Evolutionary conservation across 2,888 invertebrate genomes (phyloP).

Genomic region (Nasonia oneida): DNA sequence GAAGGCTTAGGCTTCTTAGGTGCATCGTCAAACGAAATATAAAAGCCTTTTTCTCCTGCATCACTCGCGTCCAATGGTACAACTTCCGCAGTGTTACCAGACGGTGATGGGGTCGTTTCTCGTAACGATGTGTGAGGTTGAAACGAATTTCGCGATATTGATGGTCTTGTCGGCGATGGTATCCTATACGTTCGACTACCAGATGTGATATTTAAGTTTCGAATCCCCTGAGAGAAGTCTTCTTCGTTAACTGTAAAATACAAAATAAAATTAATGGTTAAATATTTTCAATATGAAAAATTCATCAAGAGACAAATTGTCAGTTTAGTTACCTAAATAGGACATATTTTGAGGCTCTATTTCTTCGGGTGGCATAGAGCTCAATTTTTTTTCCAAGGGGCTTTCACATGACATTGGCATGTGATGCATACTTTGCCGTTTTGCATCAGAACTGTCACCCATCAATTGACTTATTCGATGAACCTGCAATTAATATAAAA

Average conservation of each 20-base stretch:
- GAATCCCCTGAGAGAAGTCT: constrained; percentile 83
- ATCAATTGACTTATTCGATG: constrained; percentile 79
- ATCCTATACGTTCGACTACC: constrained; percentile 94
- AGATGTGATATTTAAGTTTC: constrained; percentile 91
- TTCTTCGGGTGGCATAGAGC: constrained; percentile 61
- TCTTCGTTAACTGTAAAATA: constrained; percentile 73
- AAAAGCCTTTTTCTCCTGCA: constrained; percentile 89
- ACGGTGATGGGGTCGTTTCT: constrained; percentile 78
- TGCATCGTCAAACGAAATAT: constrained; percentile 95
- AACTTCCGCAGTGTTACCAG: constrained; percentile 76
- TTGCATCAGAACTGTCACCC: constrained; percentile 76
- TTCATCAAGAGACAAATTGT: neutral
- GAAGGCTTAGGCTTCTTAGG: constrained; percentile 94
- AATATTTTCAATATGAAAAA: neutral
- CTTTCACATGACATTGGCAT: constrained; percentile 75
- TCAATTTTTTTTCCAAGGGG: constrained; percentile 74
- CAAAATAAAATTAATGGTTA: neutral
- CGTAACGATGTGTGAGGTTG: constrained; percentile 80
- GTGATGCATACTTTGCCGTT: constrained; percentile 76
- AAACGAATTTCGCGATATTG: constrained; percentile 86
- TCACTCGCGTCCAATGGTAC: constrained; percentile 79
- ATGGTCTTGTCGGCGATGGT: constrained; percentile 91
- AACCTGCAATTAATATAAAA: constrained; percentile 69
- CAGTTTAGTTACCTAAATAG: constrained; percentile 87
- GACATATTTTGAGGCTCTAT: constrained; percentile 91